Evolutionary conservation across 2,888 invertebrate species (phyloP).

Genomic region (Serripes groenlandicus): DNA sequence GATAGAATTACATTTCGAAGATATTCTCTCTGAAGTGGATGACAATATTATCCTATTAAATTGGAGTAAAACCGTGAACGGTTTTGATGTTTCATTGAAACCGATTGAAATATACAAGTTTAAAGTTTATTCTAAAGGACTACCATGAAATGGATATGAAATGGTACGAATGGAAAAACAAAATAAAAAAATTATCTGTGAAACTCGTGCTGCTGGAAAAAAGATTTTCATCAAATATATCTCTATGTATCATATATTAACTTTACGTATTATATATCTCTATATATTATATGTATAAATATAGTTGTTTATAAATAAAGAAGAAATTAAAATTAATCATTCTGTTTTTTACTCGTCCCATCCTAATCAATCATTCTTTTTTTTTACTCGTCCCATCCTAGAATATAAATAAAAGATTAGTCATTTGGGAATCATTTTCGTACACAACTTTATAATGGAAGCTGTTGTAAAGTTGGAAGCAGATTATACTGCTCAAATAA

Average conservation of each 20-base stretch:
- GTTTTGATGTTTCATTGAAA: conserved; percentile 14
- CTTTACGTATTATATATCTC: no score
- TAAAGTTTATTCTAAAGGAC: conserved; percentile 35
- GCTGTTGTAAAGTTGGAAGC: conserved; percentile 39
- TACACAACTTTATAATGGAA: conserved; percentile 34
- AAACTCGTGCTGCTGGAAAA: conserved; percentile 31
- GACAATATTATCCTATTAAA: conserved; percentile 26
- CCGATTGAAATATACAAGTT: conserved; percentile 30
- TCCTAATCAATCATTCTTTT: no score
- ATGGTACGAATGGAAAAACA: conserved; percentile 34
- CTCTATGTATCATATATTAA: no score
- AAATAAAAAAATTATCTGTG: conserved; percentile 38
- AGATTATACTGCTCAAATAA: conserved; percentile 44
- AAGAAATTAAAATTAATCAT: neutral
- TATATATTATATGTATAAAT: neutral
- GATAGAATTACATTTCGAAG: conserved; percentile 41
- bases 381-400: neutral
- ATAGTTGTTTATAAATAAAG: neutral
- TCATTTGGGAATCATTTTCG: neutral
- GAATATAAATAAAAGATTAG: neutral
- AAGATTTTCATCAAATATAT: conserved; percentile 22
- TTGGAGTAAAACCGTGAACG: conserved; percentile 30
- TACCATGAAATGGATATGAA: conserved; percentile 53
- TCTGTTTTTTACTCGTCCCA: neutral
- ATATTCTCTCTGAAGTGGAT: conserved; percentile 38